Evolutionary conservation across 2,888 invertebrate genomes (phyloP), one percentile per base, ranked within the genome.

Genomic region (Aporophyla nigra): DNA sequence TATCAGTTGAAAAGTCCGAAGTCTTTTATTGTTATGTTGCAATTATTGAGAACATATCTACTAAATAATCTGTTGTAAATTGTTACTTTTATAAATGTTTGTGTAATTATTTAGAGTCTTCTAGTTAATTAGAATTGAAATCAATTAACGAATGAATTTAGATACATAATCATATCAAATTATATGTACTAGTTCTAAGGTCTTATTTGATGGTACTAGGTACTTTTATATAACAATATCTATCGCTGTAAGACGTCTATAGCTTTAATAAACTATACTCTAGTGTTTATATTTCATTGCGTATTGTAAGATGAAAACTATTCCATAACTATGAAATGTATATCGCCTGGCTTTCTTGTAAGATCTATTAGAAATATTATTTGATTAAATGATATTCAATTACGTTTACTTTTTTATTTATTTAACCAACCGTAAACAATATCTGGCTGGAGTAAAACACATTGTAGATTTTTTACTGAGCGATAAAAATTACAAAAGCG

Each of bases 291-390:
- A 85, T 82, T 85, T 87, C 75, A 88, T 87, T 83, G 88, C 83
- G 65, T 88, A 83, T 76, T 82, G 62, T 89, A 88, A 81, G 74
- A 82, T 84, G 76, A 86, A 61, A 77, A 85, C 63, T 82, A 87
- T 87, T 87, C 83, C 85, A 82, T 84, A 67, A 86, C 76, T 81
- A 89, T 86, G 75, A 88, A 88, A 81, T 86, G 86, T 90, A 90
- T 92, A 92, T 91, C 91, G 92, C 92, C 92, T 90, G 90, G 92
- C 94, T 93, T 93, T 90, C 90, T 87, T 91, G 88, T 92, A 93
- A 91, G 91, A 91, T 92, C 90, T 92, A 90, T 91, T 94, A 93
- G 91, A 91, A 91, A 90, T 92, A 91, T 90, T 90, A 86, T 87
- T 91, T 91, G 86, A 92, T 92, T 93, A 94, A 93, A 94, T 83